Conservation (phyloP, 2,797 vertebrate genomes). For the Orientallactaga sibirica region DNA sequence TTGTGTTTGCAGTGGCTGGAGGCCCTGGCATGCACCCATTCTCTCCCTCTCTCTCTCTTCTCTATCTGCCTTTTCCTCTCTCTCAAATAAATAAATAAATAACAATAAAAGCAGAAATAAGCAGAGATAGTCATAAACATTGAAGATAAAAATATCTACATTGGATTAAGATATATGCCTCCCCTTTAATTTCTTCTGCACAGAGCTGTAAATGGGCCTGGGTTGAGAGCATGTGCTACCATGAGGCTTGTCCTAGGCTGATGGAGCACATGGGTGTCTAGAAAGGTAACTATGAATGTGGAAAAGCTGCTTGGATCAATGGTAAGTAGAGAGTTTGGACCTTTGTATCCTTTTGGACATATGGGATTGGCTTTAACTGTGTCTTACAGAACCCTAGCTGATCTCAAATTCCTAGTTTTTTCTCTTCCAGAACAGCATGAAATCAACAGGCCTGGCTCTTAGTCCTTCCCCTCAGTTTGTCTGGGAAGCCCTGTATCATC, state of each 20-base stretch:
- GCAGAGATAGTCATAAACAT: not conserved
- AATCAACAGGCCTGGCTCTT: conserved; percentile 1
- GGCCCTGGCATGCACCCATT: too few relatives aligned
- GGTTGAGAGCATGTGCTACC: not conserved
- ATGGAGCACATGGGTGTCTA: not conserved
- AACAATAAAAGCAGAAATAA: not conserved
- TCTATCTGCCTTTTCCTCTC: not conserved
- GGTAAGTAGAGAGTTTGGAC: not conserved
- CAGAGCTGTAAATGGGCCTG: not conserved
- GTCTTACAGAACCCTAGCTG: not conserved
- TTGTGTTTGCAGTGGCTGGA: too few relatives aligned
- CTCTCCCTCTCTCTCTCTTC: too few relatives aligned
- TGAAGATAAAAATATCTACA: not conserved
- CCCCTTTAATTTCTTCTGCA: not conserved
- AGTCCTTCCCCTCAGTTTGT: conserved; percentile 23
- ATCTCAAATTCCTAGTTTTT: conserved; percentile 8
- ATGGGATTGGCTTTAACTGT: conserved; percentile 12
- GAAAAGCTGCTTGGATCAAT: not conserved
- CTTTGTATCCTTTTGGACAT: too few relatives aligned
- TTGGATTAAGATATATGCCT: not conserved
- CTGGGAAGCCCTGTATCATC: not conserved
- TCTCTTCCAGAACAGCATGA: not conserved
- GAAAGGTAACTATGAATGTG: not conserved
- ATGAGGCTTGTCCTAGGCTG: not conserved
- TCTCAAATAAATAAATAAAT: too few relatives aligned